Evolutionary conservation across 1,140 invertebrate genomes (phyloP).

Genomic region (Acromyrmex charruanus): DNA sequence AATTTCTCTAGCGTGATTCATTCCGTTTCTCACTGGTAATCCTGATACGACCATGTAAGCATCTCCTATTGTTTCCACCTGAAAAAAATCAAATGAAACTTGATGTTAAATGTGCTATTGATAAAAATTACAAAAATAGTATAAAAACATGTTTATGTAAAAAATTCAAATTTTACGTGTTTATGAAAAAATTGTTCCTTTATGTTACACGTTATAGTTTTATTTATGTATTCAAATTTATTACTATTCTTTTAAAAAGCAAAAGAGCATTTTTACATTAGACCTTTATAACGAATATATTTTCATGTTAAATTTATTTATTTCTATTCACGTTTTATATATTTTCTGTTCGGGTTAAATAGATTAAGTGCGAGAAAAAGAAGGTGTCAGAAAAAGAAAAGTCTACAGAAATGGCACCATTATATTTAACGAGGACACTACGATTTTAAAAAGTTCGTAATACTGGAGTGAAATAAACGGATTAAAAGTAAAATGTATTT

Average conservation of each 20-base stretch:
- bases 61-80: conserved; percentile 99
- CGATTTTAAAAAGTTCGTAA: conserved; percentile 18
- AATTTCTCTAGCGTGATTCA: conserved; percentile 95
- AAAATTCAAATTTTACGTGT: neutral
- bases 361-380: conserved; percentile 20
- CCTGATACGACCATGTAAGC: conserved; percentile 98
- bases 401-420: neutral
- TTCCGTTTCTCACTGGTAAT: conserved; percentile 95
- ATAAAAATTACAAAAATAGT: neutral
- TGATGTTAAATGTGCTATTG: neutral
- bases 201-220: neutral
- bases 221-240: conserved; percentile 7
- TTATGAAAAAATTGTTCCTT: neutral
- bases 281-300: neutral
- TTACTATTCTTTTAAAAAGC: conserved; percentile 6
- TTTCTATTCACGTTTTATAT: neutral
- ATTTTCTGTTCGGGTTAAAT: neutral
- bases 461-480: neutral
- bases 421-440: conserved; percentile 15
- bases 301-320: conserved; percentile 21
- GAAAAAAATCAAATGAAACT: conserved; percentile 59
- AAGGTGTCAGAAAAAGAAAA: conserved; percentile 8
- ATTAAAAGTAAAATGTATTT: conserved; percentile 15
- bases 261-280: neutral
- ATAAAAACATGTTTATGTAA: neutral